These are phyloP conservation scores for Latheticus oryzae DNA, from an alignment of 2,888 invertebrate species.

Conservation along the genomic window DNA sequence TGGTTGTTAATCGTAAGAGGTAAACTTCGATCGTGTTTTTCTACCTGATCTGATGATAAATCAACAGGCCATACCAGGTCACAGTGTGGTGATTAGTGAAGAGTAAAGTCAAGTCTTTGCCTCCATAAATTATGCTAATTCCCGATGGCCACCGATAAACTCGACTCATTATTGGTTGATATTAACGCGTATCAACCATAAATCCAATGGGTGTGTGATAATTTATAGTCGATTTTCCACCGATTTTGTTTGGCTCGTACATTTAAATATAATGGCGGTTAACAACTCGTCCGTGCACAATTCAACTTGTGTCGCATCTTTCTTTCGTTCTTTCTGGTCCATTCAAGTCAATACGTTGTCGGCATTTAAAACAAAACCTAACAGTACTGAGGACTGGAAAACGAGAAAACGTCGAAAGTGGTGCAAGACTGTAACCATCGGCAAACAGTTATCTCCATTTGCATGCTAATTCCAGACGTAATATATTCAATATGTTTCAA, in stretches of 20 bases:
- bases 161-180: slow-evolving; percentile 12
- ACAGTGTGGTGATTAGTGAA: slow-evolving; percentile 23
- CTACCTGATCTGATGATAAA: slow-evolving; percentile 27
- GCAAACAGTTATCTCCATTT: slow-evolving; percentile 32
- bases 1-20: slow-evolving; percentile 30
- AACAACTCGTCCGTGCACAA: slow-evolving; percentile 24
- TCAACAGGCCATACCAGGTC: slow-evolving; percentile 19
- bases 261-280: slow-evolving; percentile 32
- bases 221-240: slow-evolving; percentile 23
- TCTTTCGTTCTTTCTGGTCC: slow-evolving; percentile 10
- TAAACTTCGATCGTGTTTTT: slow-evolving; percentile 28
- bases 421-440: slow-evolving; percentile 15
- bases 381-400: slow-evolving; percentile 25
- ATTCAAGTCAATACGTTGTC: slow-evolving; percentile 38
- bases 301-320: slow-evolving; percentile 24
- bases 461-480: slow-evolving; percentile 36
- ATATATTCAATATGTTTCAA: slow-evolving; percentile 34
- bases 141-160: slow-evolving; percentile 24
- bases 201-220: slow-evolving; percentile 14
- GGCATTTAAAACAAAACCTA: slow-evolving; percentile 36
- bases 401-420: slow-evolving; percentile 20
- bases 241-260: slow-evolving; percentile 7
- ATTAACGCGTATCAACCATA: slow-evolving; percentile 10
- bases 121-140: slow-evolving; percentile 35
- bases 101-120: slow-evolving; percentile 13